phyloP scores from a whole-genome alignment of 2,113 vertebrate genomes.

The Spheniscus mendiculus region DNA sequence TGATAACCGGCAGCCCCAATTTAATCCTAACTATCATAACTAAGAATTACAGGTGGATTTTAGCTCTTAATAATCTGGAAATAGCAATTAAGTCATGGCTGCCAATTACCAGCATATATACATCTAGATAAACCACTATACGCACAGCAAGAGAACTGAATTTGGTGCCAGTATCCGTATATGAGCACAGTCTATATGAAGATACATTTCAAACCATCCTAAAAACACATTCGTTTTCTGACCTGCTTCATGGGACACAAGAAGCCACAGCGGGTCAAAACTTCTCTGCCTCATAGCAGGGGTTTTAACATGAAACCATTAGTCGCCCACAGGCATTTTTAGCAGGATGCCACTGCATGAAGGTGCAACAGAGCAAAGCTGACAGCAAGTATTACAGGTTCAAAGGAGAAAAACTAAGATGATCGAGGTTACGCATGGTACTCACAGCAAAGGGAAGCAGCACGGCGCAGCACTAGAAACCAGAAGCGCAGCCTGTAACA shows the following conservation, averaged over 20 bases:
- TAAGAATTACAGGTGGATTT: not conserved
- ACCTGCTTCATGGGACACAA: not conserved
- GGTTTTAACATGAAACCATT: not conserved
- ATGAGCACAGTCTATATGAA: not conserved
- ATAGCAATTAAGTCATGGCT: not conserved
- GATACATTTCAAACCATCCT: not conserved
- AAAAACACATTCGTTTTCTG: not conserved
- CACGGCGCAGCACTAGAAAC: not conserved
- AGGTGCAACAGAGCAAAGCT: not conserved
- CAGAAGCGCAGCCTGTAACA: not conserved
- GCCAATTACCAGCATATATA: not conserved
- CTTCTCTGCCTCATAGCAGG: not conserved
- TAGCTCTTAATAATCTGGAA: not conserved
- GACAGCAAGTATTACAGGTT: not conserved
- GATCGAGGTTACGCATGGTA: rapidly evolving
- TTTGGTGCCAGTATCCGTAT: not conserved
- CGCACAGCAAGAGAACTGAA: not conserved
- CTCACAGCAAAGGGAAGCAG: not conserved
- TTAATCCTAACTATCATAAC: not conserved
- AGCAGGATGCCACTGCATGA: not conserved
- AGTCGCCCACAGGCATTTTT: not conserved
- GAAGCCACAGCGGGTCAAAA: not conserved
- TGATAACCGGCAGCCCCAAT: not conserved
- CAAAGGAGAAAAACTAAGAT: not conserved
- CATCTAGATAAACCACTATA: not conserved